Conservation (phyloP, 2,797 vertebrate species). For the Esox lucius region DNA sequence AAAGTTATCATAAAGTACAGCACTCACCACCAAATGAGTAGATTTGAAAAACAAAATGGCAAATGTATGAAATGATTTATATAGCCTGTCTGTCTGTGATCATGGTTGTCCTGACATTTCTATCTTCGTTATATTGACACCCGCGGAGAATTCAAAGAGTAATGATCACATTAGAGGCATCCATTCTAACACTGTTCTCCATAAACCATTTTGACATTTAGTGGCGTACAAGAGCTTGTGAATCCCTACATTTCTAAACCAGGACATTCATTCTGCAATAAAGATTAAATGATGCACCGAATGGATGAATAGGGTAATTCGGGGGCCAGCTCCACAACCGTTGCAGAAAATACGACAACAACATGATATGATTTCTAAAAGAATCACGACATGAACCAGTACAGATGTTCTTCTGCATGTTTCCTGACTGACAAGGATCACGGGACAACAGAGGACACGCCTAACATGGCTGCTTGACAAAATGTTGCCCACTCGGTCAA, state of each 20-base stretch:
- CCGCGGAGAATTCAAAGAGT: slow-evolving; percentile 1
- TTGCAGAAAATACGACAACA: not conserved
- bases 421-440: not conserved
- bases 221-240: not conserved
- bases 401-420: not conserved
- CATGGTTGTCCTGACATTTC: slow-evolving; percentile 8
- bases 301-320: not conserved
- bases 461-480: not conserved
- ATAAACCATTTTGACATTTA: slow-evolving; percentile 15
- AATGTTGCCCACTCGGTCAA: not conserved
- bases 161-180: slow-evolving; percentile 8
- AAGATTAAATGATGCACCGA: not conserved
- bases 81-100: not conserved
- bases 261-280: not conserved
- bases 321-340: not conserved
- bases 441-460: not conserved
- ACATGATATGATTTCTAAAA: not conserved
- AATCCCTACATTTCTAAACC: not conserved
- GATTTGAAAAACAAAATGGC: not conserved
- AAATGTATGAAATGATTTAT: slow-evolving; percentile 1
- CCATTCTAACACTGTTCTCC: slow-evolving; percentile 8
- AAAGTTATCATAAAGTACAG: too few species aligned
- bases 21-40: too few species aligned
- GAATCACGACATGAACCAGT: not conserved
- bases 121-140: not conserved